Base-by-base conservation (phyloP, 2,888 invertebrate genomes). In the Neocrepidodera transversa region DNA sequence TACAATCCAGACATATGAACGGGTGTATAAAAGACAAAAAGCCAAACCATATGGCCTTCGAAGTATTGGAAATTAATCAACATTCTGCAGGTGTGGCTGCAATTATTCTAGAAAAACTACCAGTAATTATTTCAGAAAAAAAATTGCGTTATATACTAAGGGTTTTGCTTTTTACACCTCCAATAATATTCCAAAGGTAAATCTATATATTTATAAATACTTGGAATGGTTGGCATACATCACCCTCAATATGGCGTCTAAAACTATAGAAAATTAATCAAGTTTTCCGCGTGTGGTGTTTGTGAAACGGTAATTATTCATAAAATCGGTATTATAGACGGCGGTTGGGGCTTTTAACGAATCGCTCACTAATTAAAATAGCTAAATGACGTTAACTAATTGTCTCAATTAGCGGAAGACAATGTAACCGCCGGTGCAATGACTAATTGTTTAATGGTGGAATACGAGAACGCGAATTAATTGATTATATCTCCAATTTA, bases 381-480 rank as follows among this genome's bases (percentile, higher is more conserved):
- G 68, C 69, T 69, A 74, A 75, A 76, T 71, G 76, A 74, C 73
- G 69, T 67, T 69, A 76, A 77, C 76, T 76, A 74, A 77, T 77
- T 70, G 76, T 75, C 73, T 76, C 74, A 76, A 76, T 77, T 76
- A 76, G 72, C 60, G 68, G 63, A 71, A 75, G 74, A 75, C 74
- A 72, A 71, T 72, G 71, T 72, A 68, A 66, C 69, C 66, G 42
- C 65, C 68, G 60, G 67, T 63, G 68, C 71, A 72, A 70, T 73
- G 72, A 76, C 68, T 74, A 74, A 76, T 75, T 67, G 68, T 66
- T 52, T 49, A 68, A 71, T 69, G 65, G 71, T 65, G 70, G 69
- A 73, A 70, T 68, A 71, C 66, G 64, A 67, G 50, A 62, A 35
- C 54, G 45, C 6, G 45, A 54, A 36, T 45, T 54, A 47, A 54